A percentile compares a stretch with the other conserved stretches of the same genome.
Conservation (phyloP, 2,113 vertebrate species). For the Emydocephalus ijimae region DNA sequence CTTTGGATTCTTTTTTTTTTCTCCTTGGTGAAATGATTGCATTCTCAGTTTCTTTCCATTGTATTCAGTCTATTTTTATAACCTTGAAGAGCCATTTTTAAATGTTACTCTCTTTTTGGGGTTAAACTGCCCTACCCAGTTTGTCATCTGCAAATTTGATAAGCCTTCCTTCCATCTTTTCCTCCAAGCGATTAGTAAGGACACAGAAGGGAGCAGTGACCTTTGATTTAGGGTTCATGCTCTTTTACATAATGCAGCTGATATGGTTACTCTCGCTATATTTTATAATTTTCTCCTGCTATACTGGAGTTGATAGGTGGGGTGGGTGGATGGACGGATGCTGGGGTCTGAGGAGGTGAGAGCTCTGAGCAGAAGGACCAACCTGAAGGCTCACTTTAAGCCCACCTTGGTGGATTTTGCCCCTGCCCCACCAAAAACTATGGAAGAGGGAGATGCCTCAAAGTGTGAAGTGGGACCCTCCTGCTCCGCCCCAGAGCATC, state of each 20-base stretch:
- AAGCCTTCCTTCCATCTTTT: not conserved
- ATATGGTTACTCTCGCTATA: not conserved
- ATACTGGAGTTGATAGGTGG: not conserved
- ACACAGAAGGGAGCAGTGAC: not conserved
- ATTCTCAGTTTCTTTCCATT: not conserved
- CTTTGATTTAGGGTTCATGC: not conserved
- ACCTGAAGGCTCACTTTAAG: not conserved
- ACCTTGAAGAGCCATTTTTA: not conserved
- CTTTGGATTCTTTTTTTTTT: not conserved
- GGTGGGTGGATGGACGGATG: not conserved
- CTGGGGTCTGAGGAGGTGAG: not conserved
- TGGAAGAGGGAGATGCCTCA: not conserved
- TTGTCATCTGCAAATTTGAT: not conserved
- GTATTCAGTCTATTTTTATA: not conserved
- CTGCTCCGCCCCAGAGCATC: not conserved
- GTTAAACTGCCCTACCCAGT: not conserved
- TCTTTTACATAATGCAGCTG: not conserved
- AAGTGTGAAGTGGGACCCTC: not conserved
- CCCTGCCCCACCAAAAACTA: not conserved
- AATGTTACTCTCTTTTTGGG: not conserved
- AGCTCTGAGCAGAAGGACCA: not conserved
- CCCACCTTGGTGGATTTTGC: not conserved
- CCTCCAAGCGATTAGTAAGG: not conserved
- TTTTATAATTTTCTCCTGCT: not conserved
- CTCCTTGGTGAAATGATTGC: not conserved